phyloP scores from a whole-genome alignment of 2,113 vertebrate genomes.

The Orycteropus afer region DNA sequence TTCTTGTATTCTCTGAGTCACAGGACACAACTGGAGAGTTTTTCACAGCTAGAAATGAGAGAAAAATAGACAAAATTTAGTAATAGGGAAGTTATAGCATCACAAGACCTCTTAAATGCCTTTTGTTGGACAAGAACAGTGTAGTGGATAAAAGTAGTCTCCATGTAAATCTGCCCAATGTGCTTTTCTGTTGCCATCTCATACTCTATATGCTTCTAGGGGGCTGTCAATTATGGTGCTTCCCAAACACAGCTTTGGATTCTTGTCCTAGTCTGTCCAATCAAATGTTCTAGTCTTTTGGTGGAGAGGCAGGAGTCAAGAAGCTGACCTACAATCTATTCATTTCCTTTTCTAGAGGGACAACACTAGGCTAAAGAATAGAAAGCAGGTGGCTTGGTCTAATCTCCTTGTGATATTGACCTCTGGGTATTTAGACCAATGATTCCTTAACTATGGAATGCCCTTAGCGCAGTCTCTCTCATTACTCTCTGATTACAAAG shows the following conservation, averaged over 20 bases:
- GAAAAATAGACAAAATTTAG: not conserved
- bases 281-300: not conserved
- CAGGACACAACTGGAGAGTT: not conserved
- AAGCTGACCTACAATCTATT: not conserved
- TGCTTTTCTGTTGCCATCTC: not conserved
- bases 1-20: not conserved
- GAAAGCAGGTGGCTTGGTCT: not conserved
- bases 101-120: not conserved
- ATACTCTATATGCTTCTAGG: not conserved
- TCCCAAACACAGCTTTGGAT: not conserved
- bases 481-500: not conserved
- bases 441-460: not conserved
- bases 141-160: not conserved
- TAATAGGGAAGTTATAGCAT: not conserved
- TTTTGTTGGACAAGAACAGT: not conserved
- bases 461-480: not conserved
- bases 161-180: not conserved
- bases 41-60: constrained; percentile 34
- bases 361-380: not conserved
- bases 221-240: not conserved
- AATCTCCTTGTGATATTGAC: not conserved
- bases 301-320: not conserved
- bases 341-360: not conserved
- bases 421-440: not conserved
- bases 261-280: not conserved